Conservation (phyloP, 2,113 vertebrate genomes). For the Menura novaehollandiae region DNA sequence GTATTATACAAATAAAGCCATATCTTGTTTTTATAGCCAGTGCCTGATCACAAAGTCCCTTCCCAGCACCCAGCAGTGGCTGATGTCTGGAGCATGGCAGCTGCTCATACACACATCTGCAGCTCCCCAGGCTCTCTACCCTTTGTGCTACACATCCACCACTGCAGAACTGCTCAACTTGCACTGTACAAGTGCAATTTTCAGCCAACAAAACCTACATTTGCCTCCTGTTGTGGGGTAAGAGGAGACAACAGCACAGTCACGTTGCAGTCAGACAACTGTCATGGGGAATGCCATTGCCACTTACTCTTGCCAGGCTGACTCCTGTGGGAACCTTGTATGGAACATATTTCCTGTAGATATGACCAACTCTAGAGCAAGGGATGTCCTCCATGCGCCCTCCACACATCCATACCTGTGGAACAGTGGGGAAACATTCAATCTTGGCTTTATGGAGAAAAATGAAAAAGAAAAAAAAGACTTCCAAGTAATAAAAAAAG, state of each 20-base stretch:
- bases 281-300: neutral
- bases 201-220: neutral
- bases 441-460: neutral
- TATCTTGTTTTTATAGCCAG: constrained; percentile 7
- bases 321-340: constrained; percentile 96
- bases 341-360: constrained; percentile 97
- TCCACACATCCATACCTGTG: constrained; percentile 84
- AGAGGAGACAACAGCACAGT: neutral
- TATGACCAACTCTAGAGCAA: constrained; percentile 96
- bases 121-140: neutral
- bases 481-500: neutral
- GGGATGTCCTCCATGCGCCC: constrained; percentile 84
- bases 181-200: neutral
- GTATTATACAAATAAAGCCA: neutral
- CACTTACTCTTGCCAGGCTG: constrained; percentile 88
- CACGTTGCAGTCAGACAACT: neutral
- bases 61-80: neutral
- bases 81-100: neutral
- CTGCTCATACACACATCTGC: neutral
- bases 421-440: neutral
- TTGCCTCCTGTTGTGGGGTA: neutral
- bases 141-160: neutral
- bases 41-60: neutral
- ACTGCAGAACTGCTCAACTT: neutral
- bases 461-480: neutral